Percentiles rank a stretch among this genome's conserved stretches.
Evolutionary conservation across 2,113 vertebrate genomes (phyloP).

Genomic region (Gyps fulvus): DNA sequence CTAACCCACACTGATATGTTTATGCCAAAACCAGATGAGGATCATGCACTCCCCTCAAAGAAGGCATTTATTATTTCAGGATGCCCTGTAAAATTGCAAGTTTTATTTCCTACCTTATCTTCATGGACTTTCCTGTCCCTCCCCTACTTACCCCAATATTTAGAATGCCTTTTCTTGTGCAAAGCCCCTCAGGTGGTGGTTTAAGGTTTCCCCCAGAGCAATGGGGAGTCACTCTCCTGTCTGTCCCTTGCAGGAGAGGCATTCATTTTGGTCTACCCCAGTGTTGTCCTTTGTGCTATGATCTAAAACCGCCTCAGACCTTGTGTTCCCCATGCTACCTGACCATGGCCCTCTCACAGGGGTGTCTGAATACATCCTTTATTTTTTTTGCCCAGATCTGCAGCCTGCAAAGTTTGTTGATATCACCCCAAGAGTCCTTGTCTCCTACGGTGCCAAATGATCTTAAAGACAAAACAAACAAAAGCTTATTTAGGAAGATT

Average conservation of each 20-base stretch:
- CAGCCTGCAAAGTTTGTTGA: background rate
- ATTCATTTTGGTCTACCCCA: background rate
- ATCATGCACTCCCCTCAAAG: background rate
- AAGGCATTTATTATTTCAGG: background rate
- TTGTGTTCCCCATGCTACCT: background rate
- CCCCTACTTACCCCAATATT: background rate
- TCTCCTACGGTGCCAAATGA: fast-evolving
- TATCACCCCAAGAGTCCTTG: background rate
- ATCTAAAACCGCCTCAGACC: background rate
- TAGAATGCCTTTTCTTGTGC: background rate
- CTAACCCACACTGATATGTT: background rate
- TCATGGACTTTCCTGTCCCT: background rate
- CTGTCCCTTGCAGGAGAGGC: background rate
- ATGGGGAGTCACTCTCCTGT: background rate
- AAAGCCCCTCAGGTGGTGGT: background rate
- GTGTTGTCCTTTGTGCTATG: background rate
- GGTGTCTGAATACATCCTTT: background rate
- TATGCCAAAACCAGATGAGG: background rate
- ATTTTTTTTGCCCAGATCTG: background rate
- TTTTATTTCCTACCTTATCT: background rate
- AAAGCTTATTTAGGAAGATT: background rate
- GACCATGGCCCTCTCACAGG: background rate
- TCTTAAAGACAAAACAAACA: background rate
- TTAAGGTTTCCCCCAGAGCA: background rate
- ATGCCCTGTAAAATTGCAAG: background rate